Evolutionary conservation across 2,888 invertebrate species (phyloP), one percentile per base, ranked within the genome.

Genomic region (Luperina testacea): DNA sequence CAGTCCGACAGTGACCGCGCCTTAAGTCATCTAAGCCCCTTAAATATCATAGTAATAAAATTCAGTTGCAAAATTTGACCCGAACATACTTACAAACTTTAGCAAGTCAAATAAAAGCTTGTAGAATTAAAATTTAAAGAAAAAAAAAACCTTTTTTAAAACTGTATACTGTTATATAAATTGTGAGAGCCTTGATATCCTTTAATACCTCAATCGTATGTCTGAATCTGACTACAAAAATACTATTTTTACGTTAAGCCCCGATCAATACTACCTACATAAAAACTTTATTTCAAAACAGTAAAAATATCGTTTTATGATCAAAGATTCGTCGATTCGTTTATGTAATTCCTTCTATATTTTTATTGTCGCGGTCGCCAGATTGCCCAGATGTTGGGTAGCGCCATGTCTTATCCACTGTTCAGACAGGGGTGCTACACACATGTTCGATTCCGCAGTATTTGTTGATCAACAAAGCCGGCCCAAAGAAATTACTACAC

Each of bases 241-340:
- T 27, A 79, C 65, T 79, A 72, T 73, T 65, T 45, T 48, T n/a
- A 48, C 45, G 24, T 57, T 81, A 65, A 74, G n/a, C 57, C 64
- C 7, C 48, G 24, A 81, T 65, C 11, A 70, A 42, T 42, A 6
- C 1, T 11, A 17, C 17, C 7, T 15, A 53, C 53, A 32, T 65
- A 38, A 61, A 69, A 59, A 11, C 17, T 67, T 65, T 57, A 45
- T 27, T n/a, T 27, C 24, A 27, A 77, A 59, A 20, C 57, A 17
- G 17, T 65, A 15, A 42, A 67, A 67, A 42, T 42, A 32, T n/a
- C 17, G 27, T 24, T 27, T 42, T 2, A 42, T 42, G 13, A 24
- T 9, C 17, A 20, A 0, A 27, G 38, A 38, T 27, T 77, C 27
- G 42, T 27, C 27, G 15, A 63, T 42, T 74, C 5, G 13, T 69